A percentile compares a stretch with the other conserved stretches of the same genome.
Conservation (phyloP, 2,797 vertebrate species). For the Denticeps clupeoides region DNA sequence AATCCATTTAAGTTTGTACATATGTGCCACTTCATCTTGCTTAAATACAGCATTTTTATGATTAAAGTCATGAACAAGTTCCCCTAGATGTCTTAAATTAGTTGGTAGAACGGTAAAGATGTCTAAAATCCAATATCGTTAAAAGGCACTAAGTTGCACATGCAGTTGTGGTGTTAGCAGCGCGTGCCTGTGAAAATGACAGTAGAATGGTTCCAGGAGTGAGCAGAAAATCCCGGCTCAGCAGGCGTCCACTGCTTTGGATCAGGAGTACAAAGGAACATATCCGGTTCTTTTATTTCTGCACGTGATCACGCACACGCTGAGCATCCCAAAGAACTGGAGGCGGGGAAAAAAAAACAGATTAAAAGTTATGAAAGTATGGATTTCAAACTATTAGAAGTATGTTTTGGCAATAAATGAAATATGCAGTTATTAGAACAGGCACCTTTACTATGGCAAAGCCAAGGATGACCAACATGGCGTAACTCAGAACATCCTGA, state of each 20-base stretch:
- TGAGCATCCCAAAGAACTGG: constrained; percentile 73
- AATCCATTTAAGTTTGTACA: too few species aligned
- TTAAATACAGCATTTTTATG: too few species aligned
- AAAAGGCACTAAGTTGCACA: too few species aligned
- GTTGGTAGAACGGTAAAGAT: too few species aligned
- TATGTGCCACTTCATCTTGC: too few species aligned
- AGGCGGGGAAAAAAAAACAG: constrained; percentile 24
- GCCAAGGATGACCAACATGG: constrained; percentile 68
- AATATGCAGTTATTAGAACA: not conserved
- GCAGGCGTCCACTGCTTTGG: not conserved
- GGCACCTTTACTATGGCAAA: constrained; percentile 79
- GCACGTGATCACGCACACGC: constrained; percentile 66
- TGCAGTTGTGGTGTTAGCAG: too few species aligned
- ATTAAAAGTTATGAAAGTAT: not conserved
- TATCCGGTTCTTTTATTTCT: constrained; percentile 52
- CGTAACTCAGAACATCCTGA: constrained; percentile 56
- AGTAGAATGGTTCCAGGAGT: not conserved
- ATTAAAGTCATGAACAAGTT: too few species aligned
- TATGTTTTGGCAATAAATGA: not conserved
- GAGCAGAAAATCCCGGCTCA: not conserved
- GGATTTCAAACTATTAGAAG: not conserved
- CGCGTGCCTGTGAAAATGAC: not conserved
- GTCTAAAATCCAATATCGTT: too few species aligned
- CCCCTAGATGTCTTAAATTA: too few species aligned
- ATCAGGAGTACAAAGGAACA: constrained; percentile 59